These are phyloP conservation scores for Craseonycteris thonglongyai DNA, from an alignment of 2,113 vertebrate genomes.

Conservation along the genomic window DNA sequence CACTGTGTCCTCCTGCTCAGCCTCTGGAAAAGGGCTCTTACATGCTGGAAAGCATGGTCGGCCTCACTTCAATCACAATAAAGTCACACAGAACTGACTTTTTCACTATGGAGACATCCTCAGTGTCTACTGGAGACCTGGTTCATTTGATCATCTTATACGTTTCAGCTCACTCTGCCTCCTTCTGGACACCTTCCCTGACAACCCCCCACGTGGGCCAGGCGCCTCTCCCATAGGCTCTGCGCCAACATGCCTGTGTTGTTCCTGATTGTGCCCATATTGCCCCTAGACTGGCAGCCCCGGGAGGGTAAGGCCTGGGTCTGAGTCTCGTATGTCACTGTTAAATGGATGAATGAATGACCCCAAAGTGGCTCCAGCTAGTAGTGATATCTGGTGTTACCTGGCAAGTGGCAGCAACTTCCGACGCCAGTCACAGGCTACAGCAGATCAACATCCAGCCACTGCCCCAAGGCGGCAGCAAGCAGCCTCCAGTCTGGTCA, in stretches of 20 bases:
- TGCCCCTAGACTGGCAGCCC: neutral
- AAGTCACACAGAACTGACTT: neutral
- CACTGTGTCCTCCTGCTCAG: neutral
- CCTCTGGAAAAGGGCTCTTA: neutral
- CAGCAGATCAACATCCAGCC: neutral
- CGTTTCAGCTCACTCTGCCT: neutral
- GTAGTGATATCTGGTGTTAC: neutral
- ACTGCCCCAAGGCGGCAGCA: neutral
- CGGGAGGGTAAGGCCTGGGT: neutral
- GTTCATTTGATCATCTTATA: neutral
- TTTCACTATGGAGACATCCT: neutral
- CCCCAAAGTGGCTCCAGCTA: neutral
- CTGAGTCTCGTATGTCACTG: neutral
- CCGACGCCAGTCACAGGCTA: neutral
- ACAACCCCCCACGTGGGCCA: neutral
- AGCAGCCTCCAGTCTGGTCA: neutral
- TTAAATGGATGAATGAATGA: neutral
- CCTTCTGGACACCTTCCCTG: neutral
- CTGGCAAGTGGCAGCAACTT: neutral
- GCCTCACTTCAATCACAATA: neutral
- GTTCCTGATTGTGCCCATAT: neutral
- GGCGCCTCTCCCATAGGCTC: neutral
- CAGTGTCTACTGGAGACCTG: neutral
- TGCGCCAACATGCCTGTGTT: neutral
- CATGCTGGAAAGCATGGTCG: accelerated